These are phyloP conservation scores for Scaptomyza polygonia DNA, from an alignment of 2,888 invertebrate genomes.

Conservation along the genomic window DNA sequence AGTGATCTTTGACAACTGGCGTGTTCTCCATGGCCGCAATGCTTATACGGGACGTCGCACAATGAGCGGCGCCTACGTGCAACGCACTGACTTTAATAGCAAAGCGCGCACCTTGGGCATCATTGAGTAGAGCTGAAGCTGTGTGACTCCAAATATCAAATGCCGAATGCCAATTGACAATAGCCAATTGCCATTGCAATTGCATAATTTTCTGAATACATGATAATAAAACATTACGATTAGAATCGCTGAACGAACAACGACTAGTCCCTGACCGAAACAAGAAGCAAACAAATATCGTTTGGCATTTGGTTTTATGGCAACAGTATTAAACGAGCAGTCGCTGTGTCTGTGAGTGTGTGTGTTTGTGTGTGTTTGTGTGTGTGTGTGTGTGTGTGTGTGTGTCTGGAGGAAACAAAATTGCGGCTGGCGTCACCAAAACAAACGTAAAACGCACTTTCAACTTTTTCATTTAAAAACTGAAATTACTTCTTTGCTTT, in stretches of 20 bases:
- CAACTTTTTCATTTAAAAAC: conserved; percentile 79
- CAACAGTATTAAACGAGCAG: conserved; percentile 47
- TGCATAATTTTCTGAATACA: conserved; percentile 16
- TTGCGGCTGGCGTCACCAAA: conserved; percentile 31
- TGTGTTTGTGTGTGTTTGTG: no score
- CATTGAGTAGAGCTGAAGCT: conserved; percentile 74
- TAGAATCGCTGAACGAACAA: conserved; percentile 67
- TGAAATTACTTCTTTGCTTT: conserved; percentile 71
- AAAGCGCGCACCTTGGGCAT: conserved; percentile 86
- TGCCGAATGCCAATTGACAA: conserved; percentile 21
- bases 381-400: conserved; percentile 24
- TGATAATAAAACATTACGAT: conserved; percentile 69
- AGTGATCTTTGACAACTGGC: conserved; percentile 91
- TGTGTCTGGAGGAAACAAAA: conserved; percentile 26
- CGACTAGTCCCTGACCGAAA: conserved; percentile 54
- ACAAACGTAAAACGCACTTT: conserved; percentile 75
- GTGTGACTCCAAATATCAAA: conserved; percentile 4
- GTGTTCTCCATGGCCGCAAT: conserved; percentile 90
- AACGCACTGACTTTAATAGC: conserved; percentile 89
- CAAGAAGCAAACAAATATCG: conserved; percentile 60
- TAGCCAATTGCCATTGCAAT: conserved; percentile 49
- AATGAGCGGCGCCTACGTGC: conserved; percentile 90
- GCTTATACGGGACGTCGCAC: conserved; percentile 88
- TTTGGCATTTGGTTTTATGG: conserved; percentile 75
- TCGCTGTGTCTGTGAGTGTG: conserved; percentile 15